Conservation (phyloP, 37 sponge, comb jelly and placozoan species). For the Geodia barretti region DNA sequence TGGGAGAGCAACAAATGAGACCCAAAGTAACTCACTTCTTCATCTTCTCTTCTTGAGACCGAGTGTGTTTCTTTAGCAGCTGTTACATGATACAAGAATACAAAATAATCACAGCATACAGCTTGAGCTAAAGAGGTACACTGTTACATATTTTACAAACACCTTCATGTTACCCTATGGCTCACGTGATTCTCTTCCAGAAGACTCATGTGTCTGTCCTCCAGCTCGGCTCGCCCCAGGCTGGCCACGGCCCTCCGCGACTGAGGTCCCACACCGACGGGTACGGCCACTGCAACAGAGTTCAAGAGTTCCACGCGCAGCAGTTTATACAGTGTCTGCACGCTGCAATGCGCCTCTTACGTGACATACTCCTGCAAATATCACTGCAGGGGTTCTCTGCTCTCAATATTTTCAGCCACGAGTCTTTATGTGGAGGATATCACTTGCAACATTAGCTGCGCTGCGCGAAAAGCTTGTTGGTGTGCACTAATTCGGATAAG, state of each 20-base stretch:
- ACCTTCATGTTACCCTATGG: neutral
- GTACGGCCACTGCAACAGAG: neutral
- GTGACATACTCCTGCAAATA: no score
- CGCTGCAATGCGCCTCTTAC: no score
- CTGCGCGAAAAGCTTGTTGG: no score
- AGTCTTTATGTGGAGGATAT: no score
- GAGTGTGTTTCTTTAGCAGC: constrained; percentile 78
- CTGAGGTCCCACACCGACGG: neutral
- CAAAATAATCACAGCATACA: no score
- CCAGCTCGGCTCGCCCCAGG: constrained; percentile 65
- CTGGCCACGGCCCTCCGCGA: constrained; percentile 43
- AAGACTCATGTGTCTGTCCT: constrained; percentile 71
- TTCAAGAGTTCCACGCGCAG: no score
- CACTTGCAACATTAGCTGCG: no score
- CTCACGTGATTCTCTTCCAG: constrained; percentile 76
- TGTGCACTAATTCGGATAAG: neutral
- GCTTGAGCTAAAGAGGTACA: no score
- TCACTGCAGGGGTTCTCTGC: no score
- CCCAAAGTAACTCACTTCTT: constrained; percentile 54
- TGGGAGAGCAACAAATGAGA: neutral
- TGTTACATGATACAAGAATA: neutral
- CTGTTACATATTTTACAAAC: no score
- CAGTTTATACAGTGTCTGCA: no score
- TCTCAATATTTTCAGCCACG: no score
- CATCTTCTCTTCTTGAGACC: constrained; percentile 83